Base-by-base conservation (phyloP, 1,140 invertebrate genomes). In the Drosophila kepulauana region DNA sequence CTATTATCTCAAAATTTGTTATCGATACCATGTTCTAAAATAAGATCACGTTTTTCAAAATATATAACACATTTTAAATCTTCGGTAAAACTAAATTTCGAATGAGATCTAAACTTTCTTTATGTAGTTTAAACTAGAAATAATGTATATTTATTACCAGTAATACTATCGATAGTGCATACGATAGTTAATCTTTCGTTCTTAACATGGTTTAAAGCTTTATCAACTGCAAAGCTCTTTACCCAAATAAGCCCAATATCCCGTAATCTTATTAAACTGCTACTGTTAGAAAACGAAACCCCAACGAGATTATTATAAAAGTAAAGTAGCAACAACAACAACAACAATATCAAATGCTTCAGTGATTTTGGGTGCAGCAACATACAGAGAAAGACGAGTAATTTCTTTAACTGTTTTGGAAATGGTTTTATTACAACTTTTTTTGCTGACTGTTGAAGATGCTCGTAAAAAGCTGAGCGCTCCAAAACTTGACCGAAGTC, bases 311-410 rank as follows among this genome's bases (percentile, higher is more conserved):
- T n/a, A 56, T 20, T 38, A 57, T 33, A 61, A 46, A 45, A 61
- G 35, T 41, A 54, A 75, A 49, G 56, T 58, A 62, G 8, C 15
- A 68, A 45, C 45, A 77, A 5, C 41, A 43, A 38, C 15, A 64
- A 45, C 45, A 77, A n/a, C 41, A 35, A 45, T 1, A 45, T 58
- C 43, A 51, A 71, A 80, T 81, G 79, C 79, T 81, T 54, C 69
- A 82, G 69, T 82, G 79, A 78, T 48, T 81, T 81, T 81, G 64
- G 66, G 81, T 75, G 79, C 68, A 81, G 59, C 16, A 68, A 59
- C 68, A 59, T 3, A 25, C 20, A 76, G 75, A 81, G 8, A 38
- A 1, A 33, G 11, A 13, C 41, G 41, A 43, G 41, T 58, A 67
- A 56, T 48, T 65, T 75, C 75, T 62, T 66, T 64, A 61, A 56